Evolutionary conservation across 2,797 vertebrate species (phyloP).

Genomic region (Limnodromus scolopaceus): DNA sequence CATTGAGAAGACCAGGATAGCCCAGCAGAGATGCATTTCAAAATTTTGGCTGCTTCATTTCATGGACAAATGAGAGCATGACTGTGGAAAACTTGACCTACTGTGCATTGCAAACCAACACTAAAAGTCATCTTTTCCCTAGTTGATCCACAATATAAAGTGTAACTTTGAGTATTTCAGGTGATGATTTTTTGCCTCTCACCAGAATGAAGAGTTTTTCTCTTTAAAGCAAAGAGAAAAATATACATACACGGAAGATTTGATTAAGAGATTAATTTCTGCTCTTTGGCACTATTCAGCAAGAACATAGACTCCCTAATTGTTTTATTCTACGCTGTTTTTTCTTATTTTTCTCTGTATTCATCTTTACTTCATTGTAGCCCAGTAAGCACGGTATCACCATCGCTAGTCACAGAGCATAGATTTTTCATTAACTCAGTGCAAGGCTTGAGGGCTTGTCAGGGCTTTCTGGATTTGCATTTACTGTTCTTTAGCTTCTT

Average conservation of each 20-base stretch:
- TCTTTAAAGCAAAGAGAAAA: not conserved
- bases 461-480: not conserved
- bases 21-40: not conserved
- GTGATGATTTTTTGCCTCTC: not conserved
- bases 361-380: not conserved
- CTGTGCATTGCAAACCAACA: not conserved
- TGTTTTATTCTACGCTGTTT: not conserved
- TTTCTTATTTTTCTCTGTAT: not conserved
- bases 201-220: not conserved
- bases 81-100: not conserved
- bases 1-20: not conserved
- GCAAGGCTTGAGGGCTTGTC: not conserved
- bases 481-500: not conserved
- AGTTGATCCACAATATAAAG: not conserved
- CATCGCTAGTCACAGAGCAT: not conserved
- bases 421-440: not conserved
- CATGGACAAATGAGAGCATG: accelerated
- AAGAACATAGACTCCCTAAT: not conserved
- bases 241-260: not conserved
- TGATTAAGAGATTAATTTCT: not conserved
- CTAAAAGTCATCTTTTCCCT: not conserved
- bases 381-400: not conserved
- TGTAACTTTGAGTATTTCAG: not conserved
- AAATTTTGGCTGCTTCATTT: not conserved
- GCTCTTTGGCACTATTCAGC: not conserved